Conservation (phyloP, 2,888 invertebrate genomes). For the Andrena haemorrhoa region DNA sequence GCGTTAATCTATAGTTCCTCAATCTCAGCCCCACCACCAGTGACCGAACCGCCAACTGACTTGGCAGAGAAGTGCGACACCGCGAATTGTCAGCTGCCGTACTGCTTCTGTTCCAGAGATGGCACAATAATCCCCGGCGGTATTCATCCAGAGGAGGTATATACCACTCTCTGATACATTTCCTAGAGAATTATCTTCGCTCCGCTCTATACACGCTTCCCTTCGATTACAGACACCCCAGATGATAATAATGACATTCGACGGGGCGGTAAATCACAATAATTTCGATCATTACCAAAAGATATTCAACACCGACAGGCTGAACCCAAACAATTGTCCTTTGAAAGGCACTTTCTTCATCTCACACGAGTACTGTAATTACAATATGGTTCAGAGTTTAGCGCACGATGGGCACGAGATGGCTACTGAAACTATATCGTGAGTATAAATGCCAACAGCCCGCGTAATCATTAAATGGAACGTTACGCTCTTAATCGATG, state of each 20-base stretch:
- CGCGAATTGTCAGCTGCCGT: conserved; percentile 91
- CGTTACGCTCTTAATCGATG: neutral
- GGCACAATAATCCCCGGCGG: conserved; percentile 95
- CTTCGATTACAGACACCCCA: conserved; percentile 91
- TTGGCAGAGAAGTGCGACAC: conserved; percentile 92
- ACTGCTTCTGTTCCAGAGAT: conserved; percentile 96
- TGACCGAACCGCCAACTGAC: conserved; percentile 93
- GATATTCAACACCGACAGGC: conserved; percentile 92
- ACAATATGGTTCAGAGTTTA: conserved; percentile 95
- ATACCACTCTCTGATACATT: neutral
- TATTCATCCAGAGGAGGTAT: conserved; percentile 92
- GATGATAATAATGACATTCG: conserved; percentile 96
- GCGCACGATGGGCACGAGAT: conserved; percentile 96
- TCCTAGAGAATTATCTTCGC: neutral
- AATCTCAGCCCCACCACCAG: conserved; percentile 91
- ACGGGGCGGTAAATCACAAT: conserved; percentile 96
- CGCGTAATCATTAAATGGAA: neutral
- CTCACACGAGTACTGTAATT: conserved; percentile 95
- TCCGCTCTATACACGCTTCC: neutral
- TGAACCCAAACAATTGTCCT: conserved; percentile 95
- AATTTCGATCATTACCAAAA: conserved; percentile 95
- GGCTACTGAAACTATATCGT: conserved; percentile 90
- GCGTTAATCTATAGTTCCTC: neutral
- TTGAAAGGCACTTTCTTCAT: conserved; percentile 97
- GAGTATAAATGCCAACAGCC: conserved; percentile 82